Percentiles rank a stretch among this genome's conserved stretches.
phyloP scores from a whole-genome alignment of 2,113 vertebrate genomes.

The Chaetodon auriga region DNA sequence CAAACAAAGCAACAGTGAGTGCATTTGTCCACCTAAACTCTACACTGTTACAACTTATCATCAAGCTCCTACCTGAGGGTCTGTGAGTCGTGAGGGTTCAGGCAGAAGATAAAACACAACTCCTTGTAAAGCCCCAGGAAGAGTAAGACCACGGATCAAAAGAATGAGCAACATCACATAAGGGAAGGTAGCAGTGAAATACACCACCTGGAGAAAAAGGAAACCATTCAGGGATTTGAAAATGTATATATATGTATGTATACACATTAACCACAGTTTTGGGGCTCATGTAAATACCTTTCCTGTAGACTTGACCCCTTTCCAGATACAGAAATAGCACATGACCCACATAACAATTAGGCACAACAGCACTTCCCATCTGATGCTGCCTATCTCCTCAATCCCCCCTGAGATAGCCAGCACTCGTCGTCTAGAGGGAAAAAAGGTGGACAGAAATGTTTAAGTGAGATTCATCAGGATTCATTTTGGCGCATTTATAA shows the following conservation, averaged over 20 bases:
- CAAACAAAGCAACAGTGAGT: slow-evolving; percentile 12
- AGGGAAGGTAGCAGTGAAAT: slow-evolving; percentile 86
- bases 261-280: not conserved
- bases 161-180: slow-evolving; percentile 83
- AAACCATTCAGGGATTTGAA: not conserved
- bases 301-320: slow-evolving; percentile 94
- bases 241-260: not conserved
- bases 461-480: not conserved
- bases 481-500: not conserved
- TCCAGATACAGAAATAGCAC: slow-evolving; percentile 97
- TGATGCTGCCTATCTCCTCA: slow-evolving; percentile 89
- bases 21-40: not conserved
- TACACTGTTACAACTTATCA: not conserved
- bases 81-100: slow-evolving; percentile 73
- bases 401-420: slow-evolving; percentile 90
- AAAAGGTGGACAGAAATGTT: not conserved
- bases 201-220: slow-evolving; percentile 79
- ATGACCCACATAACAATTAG: slow-evolving; percentile 89
- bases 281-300: slow-evolving; percentile 85
- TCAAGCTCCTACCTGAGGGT: slow-evolving; percentile 75
- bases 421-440: slow-evolving; percentile 85
- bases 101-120: slow-evolving; percentile 83
- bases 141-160: slow-evolving; percentile 81
- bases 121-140: slow-evolving; percentile 83
- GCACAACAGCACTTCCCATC: slow-evolving; percentile 92